Conservation (phyloP, 1,140 invertebrate genomes). For the Liolophura sinensis region DNA sequence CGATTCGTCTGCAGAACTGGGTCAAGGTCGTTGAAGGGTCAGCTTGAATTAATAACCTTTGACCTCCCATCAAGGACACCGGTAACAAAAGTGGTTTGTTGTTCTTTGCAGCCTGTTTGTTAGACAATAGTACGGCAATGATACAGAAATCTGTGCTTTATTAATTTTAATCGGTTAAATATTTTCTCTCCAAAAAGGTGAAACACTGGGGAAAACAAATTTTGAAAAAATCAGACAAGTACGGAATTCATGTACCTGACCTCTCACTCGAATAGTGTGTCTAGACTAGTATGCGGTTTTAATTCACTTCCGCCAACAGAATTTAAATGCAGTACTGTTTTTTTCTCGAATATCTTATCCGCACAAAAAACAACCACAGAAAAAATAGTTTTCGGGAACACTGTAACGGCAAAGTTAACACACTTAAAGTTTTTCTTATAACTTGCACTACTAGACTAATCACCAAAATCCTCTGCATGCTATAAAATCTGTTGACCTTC, state of each 20-base stretch:
- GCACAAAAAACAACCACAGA: no score
- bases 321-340: background rate
- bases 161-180: background rate
- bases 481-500: no score
- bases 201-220: background rate
- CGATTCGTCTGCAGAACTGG: constrained; percentile 43
- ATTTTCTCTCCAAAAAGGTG: background rate
- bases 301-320: background rate
- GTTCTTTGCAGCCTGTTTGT: constrained; percentile 47
- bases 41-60: constrained; percentile 39
- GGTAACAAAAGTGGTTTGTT: constrained; percentile 52
- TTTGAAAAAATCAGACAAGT: background rate
- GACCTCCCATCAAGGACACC: constrained; percentile 45
- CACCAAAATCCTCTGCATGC: no score
- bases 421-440: no score
- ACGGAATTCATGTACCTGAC: no score
- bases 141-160: background rate
- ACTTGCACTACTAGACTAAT: no score
- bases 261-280: no score
- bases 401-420: no score
- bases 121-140: background rate
- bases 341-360: no score
- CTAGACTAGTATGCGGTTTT: no score
- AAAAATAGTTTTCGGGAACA: no score
- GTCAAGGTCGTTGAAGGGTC: constrained; percentile 49